Evolutionary conservation across 2,888 invertebrate species (phyloP).

Genomic region (Synanthedon myopaeformis): DNA sequence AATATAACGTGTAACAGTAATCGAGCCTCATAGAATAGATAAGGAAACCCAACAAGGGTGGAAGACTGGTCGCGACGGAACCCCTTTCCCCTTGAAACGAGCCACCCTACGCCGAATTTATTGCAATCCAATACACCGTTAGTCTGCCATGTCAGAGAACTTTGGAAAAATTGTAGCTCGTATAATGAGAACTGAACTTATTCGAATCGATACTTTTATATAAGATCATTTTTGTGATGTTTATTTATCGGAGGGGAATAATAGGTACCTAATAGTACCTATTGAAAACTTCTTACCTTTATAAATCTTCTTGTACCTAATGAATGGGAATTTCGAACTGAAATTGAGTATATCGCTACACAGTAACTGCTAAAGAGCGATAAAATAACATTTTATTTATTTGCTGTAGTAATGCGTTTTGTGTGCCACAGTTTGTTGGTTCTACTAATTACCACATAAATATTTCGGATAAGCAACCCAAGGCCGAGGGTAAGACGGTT

Average conservation of each 20-base stretch:
- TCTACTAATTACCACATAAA: conserved; percentile 39
- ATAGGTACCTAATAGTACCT: too few relatives aligned
- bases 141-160: neutral
- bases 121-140: conserved; percentile 51
- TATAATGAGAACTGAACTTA: too few relatives aligned
- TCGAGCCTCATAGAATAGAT: conserved; percentile 4
- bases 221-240: too few relatives aligned
- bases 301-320: too few relatives aligned
- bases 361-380: conserved; percentile 8
- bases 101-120: conserved; percentile 39
- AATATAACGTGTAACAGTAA: too few relatives aligned
- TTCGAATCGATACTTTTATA: too few relatives aligned
- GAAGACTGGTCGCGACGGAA: conserved; percentile 30
- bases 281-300: too few relatives aligned
- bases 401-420: neutral
- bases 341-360: too few relatives aligned
- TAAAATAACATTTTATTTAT: conserved; percentile 3
- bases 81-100: conserved; percentile 13
- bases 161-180: too few relatives aligned
- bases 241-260: too few relatives aligned
- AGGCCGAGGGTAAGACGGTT: conserved; percentile 11
- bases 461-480: conserved; percentile 39
- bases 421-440: neutral
- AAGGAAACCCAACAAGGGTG: conserved; percentile 44
- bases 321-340: too few relatives aligned